These are phyloP conservation scores for Euphydryas editha DNA, from an alignment of 2,888 invertebrate genomes.

Conservation along the genomic window DNA sequence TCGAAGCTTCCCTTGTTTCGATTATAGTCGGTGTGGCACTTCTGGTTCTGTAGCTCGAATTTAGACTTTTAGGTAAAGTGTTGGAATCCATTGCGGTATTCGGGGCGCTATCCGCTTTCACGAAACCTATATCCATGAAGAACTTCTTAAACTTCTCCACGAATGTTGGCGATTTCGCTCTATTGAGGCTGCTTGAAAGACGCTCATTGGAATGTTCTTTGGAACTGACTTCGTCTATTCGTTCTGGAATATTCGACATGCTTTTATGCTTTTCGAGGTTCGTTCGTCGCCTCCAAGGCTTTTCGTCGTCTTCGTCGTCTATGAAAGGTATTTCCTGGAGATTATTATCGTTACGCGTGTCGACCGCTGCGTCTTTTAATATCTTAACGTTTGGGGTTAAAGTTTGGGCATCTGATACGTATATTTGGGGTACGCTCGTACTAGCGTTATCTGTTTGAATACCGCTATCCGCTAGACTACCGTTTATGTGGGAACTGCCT, in stretches of 20 bases:
- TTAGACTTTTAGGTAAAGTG: constrained; percentile 69
- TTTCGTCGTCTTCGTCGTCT: constrained; percentile 70
- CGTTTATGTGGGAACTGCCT: constrained; percentile 76
- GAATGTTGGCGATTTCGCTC: constrained; percentile 75
- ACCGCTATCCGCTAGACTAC: constrained; percentile 76
- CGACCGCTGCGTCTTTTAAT: constrained; percentile 74
- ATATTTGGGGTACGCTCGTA: constrained; percentile 76
- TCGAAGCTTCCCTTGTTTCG: constrained; percentile 67
- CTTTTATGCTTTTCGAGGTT: constrained; percentile 74
- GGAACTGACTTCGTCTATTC: constrained; percentile 65
- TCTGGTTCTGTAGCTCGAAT: constrained; percentile 66
- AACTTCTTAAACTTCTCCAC: constrained; percentile 78
- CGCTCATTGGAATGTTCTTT: constrained; percentile 66
- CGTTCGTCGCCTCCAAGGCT: constrained; percentile 55
- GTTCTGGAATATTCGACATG: constrained; percentile 75
- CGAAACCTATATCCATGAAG: constrained; percentile 73
- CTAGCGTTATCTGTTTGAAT: constrained; percentile 79
- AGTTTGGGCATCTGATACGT: constrained; percentile 58
- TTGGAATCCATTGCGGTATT: constrained; percentile 48
- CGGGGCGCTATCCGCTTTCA: constrained; percentile 60
- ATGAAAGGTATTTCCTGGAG: constrained; percentile 79
- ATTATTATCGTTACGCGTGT: constrained; percentile 76
- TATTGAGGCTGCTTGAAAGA: constrained; percentile 67
- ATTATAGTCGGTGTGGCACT: constrained; percentile 60
- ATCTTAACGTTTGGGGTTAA: constrained; percentile 52